Conservation (phyloP, 2,113 vertebrate species). For the rat (Rattus norvegicus) region GRCr8 NC_086022.1:150843001-150843500, state of each 20-base stretch:
- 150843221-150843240: not conserved
- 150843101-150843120: not conserved
- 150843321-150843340: not conserved
- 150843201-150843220: not conserved
- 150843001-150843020: conserved; percentile 42
- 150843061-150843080: not conserved
- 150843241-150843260: not conserved
- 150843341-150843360: not conserved
- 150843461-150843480: conserved; percentile 33
- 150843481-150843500: conserved; percentile 12
- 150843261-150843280: not conserved
- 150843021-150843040: not conserved
- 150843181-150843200: not conserved
- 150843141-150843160: conserved; percentile 49
- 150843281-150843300: not conserved
- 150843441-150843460: conserved; percentile 7
- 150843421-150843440: conserved; percentile 21
- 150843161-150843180: not conserved
- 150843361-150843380: not conserved
- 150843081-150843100: conserved; percentile 35
- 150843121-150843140: conserved; percentile 32
- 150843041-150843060: not conserved
- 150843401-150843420: not conserved
- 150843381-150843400: conserved; percentile 30
- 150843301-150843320: not conserved